These are phyloP conservation scores for Deilephila porcellus DNA, from an alignment of 2,888 invertebrate genomes.

Conservation along the genomic window DNA sequence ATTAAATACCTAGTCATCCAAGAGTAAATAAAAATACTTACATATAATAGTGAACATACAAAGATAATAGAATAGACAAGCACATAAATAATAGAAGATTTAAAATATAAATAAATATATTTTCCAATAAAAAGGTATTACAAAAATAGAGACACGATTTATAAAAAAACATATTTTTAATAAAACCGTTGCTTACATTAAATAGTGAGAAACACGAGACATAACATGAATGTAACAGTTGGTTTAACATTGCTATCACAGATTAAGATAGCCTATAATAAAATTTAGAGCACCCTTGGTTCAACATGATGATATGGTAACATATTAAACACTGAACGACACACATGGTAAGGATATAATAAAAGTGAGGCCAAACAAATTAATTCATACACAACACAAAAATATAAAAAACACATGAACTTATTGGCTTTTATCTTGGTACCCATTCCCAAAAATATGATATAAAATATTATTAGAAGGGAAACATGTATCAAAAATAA, in stretches of 20 bases:
- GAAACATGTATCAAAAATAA: too few species aligned
- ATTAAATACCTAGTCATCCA: too few species aligned
- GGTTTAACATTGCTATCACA: constrained; percentile 20
- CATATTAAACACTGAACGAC: constrained; percentile 17
- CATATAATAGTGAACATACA: constrained; percentile 24
- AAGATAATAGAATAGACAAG: constrained; percentile 35
- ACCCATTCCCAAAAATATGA: background rate
- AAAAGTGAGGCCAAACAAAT: background rate
- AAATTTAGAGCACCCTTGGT: constrained; percentile 25
- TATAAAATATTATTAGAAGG: background rate
- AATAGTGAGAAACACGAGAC: constrained; percentile 12
- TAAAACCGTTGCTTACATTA: constrained; percentile 32
- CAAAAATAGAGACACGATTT: constrained; percentile 64
- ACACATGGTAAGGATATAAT: background rate
- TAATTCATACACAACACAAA: constrained; percentile 1
- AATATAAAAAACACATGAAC: background rate
- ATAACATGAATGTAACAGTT: constrained; percentile 23
- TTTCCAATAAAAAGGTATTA: constrained; percentile 56
- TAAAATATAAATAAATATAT: constrained; percentile 55
- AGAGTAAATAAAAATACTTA: constrained; percentile 18
- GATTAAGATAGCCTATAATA: constrained; percentile 20
- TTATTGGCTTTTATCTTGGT: background rate
- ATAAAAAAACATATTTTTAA: constrained; percentile 50
- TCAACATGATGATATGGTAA: constrained; percentile 12
- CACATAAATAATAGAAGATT: constrained; percentile 48